Conservation (phyloP, 2,113 vertebrate genomes). For the Albula goreensis region DNA sequence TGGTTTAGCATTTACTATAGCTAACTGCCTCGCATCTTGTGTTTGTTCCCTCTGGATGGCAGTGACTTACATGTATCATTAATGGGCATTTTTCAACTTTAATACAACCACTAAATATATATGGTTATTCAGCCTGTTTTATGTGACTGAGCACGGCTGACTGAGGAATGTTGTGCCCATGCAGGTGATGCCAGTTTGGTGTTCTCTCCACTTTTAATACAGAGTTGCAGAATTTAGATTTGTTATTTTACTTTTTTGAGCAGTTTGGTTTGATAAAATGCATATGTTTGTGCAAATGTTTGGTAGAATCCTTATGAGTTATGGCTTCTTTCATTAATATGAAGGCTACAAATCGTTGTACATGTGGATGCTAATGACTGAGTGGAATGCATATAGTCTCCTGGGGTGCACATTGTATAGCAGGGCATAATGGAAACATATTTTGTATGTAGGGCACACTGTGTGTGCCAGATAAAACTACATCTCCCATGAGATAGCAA, state of each 20-base stretch:
- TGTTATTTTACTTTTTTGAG: background rate
- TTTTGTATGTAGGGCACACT: background rate
- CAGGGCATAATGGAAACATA: background rate
- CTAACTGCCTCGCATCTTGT: conserved; percentile 37
- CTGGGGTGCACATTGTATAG: background rate
- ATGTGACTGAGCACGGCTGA: background rate
- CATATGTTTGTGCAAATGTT: too few relatives aligned
- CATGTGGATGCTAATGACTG: background rate
- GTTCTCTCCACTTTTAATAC: background rate
- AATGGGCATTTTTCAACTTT: background rate
- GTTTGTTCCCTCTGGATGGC: background rate
- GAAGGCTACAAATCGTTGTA: background rate
- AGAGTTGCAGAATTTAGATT: background rate
- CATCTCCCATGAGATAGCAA: background rate
- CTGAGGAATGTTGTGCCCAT: background rate
- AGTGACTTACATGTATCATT: background rate
- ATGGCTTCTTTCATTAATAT: too few relatives aligned
- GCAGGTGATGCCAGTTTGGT: background rate
- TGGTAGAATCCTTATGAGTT: too few relatives aligned
- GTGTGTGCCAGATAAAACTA: background rate
- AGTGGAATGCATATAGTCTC: background rate
- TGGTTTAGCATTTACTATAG: conserved; percentile 42
- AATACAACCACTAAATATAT: background rate
- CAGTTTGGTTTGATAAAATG: background rate
- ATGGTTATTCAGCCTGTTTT: background rate